phyloP scores from a whole-genome alignment of 1,140 invertebrate genomes.

The Globodera rostochiensis region DNA sequence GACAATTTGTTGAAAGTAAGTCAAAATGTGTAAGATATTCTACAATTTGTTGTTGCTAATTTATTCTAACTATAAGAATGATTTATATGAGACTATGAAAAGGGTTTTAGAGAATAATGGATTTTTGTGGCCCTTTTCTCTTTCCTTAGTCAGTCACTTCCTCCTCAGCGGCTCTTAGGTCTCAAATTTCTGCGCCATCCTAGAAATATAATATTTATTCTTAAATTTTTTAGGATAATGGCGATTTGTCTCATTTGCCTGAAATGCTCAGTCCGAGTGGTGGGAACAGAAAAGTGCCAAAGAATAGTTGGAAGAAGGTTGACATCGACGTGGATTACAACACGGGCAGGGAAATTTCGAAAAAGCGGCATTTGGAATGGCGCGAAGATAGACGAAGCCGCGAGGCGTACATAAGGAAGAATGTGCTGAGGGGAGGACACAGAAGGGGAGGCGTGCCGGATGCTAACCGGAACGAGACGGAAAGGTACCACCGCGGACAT shows the following conservation, averaged over 20 bases:
- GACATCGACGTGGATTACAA: conserved; percentile 46
- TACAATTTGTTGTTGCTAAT: too few relatives aligned
- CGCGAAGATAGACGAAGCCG: not conserved
- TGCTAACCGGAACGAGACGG: not conserved
- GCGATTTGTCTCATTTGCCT: not conserved
- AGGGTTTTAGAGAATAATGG: not conserved
- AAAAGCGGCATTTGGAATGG: conserved; percentile 7
- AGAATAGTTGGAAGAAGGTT: conserved; percentile 46
- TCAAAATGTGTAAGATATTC: too few relatives aligned
- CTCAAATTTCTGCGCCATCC: too few relatives aligned
- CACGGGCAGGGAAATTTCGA: conserved; percentile 18
- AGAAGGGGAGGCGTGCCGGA: not conserved
- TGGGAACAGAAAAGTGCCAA: conserved; percentile 34
- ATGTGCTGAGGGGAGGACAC: not conserved
- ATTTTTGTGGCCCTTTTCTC: too few relatives aligned
- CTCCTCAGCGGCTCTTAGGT: too few relatives aligned
- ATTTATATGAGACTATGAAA: too few relatives aligned
- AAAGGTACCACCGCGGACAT: not conserved
- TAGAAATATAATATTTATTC: too few relatives aligned
- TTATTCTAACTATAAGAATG: too few relatives aligned
- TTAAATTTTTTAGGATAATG: not conserved
- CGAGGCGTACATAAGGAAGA: conserved; percentile 5
- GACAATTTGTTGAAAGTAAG: too few relatives aligned
- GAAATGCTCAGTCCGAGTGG: conserved; percentile 19
- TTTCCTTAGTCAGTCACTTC: too few relatives aligned